Evolutionary conservation across 2,113 vertebrate genomes (phyloP).

Genomic region (Lepisosteus oculatus): DNA sequence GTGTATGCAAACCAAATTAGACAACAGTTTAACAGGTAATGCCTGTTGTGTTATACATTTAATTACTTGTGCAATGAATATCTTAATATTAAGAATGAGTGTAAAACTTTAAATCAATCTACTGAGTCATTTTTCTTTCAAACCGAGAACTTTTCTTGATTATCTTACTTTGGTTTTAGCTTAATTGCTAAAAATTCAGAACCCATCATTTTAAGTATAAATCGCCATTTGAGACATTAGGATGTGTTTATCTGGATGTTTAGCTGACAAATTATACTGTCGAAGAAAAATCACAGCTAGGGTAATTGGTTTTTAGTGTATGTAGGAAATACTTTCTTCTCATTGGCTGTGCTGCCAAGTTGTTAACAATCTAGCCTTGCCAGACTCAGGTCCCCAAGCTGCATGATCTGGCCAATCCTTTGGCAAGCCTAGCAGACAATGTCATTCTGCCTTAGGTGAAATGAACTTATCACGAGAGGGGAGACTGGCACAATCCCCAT

Average conservation of each 20-base stretch:
- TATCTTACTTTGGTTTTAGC: neutral
- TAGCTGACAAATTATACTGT: slow-evolving; percentile 32
- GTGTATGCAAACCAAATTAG: too few relatives aligned
- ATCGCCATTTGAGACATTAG: slow-evolving; percentile 31
- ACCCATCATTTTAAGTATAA: slow-evolving; percentile 15
- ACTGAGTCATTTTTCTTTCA: too few relatives aligned
- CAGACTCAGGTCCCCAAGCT: slow-evolving; percentile 29
- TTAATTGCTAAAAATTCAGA: slow-evolving; percentile 28
- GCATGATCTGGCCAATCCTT: slow-evolving; percentile 24
- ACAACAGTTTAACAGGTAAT: too few relatives aligned
- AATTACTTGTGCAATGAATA: too few relatives aligned
- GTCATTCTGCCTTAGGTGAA: slow-evolving; percentile 22
- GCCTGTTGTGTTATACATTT: too few relatives aligned
- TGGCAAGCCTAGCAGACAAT: slow-evolving; percentile 20
- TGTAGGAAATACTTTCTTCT: slow-evolving; percentile 27
- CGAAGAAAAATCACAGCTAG: slow-evolving; percentile 17
- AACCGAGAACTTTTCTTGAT: too few relatives aligned
- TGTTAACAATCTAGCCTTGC: slow-evolving; percentile 32
- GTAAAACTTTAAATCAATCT: too few relatives aligned
- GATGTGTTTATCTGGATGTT: slow-evolving; percentile 31
- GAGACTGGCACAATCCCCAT: slow-evolving; percentile 17
- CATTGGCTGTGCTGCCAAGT: slow-evolving; percentile 21
- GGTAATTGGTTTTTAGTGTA: slow-evolving; percentile 34
- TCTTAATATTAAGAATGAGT: too few relatives aligned
- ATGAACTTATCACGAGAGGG: slow-evolving; percentile 35